Evolutionary conservation across 2,888 invertebrate species (phyloP), one percentile per base, ranked within the genome.

Genomic region (Criorhina ranunculi): DNA sequence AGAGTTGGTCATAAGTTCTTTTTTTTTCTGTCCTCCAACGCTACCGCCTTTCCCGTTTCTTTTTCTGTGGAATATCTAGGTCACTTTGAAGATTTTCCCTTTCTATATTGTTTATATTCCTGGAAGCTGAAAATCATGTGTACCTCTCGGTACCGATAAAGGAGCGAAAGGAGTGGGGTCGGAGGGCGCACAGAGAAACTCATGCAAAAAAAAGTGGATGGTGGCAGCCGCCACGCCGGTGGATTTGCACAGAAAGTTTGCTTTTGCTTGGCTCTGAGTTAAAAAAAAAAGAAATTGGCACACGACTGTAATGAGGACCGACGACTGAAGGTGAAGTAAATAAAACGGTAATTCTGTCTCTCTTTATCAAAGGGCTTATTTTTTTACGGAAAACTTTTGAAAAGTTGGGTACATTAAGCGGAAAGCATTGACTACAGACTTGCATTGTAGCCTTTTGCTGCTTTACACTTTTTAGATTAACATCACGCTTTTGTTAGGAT

Each of bases 81-180:
- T 85, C 85, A 76, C 80, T 80, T 85, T 85, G 80, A 80, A 85
- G 85, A 79, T 85, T 85, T 85, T 85, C 79, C 75, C 85, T 79
- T 79, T 85, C 85, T 79, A 76, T 64, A 76, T 80, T 80, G 75
- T 85, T 85, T 76, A 53, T 11, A 76, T 40, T 67, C 80, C 49
- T 79, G 76, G 70, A 70, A 80, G 80, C 85, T 85, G 80, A 70
- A 85, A 76, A 76, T 80, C 80, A 80, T 85, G 69, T 85, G 79
- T 75, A 85, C 69, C 66, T 75, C 17, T 24, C 24, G 1, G 24
- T 29, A 33, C 46, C 62, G 46, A 44, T 31, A 73, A 51, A 73
- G 51, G 53, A 46, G 17, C 12, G n/a, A 0, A 31, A 15, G 4
- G n/a, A n/a, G n/a, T n/a, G 24, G 24, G 24, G 24, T 24, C 2